Percentiles rank a stretch among this genome's conserved stretches.
These are phyloP conservation scores for Clanis bilineata DNA, from an alignment of 2,888 invertebrate genomes.

Conservation along the genomic window DNA sequence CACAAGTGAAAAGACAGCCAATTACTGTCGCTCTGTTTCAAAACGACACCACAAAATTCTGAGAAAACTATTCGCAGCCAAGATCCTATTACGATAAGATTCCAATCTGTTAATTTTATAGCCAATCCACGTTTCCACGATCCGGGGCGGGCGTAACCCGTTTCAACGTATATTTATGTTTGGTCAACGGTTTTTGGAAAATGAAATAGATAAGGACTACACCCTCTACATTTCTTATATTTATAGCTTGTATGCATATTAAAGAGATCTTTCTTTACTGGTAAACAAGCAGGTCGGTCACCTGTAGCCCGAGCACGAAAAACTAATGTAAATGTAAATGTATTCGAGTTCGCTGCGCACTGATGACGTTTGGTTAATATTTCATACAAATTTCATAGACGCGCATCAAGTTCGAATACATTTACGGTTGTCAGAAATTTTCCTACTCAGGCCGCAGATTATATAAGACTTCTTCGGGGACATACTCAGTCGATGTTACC, in stretches of 20 bases:
- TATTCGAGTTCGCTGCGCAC: no score
- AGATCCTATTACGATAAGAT: slow-evolving; percentile 9
- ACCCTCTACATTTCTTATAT: slow-evolving; percentile 19
- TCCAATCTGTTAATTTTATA: slow-evolving; percentile 3
- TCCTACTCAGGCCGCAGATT: no score
- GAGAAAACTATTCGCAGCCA: not conserved
- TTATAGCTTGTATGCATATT: not conserved
- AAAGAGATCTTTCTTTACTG: not conserved
- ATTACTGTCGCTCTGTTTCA: not conserved
- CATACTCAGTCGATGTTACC: no score
- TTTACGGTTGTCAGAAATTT: no score
- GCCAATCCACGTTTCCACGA: slow-evolving; percentile 32
- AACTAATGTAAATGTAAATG: no score
- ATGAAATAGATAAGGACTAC: slow-evolving; percentile 62
- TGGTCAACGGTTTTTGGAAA: slow-evolving; percentile 65
- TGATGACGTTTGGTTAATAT: no score
- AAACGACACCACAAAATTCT: not conserved
- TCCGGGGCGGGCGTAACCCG: slow-evolving; percentile 43
- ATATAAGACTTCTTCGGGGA: no score
- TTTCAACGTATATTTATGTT: slow-evolving; percentile 73
- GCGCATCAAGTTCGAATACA: no score
- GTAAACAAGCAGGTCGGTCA: no score
- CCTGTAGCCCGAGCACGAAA: no score
- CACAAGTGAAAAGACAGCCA: no score
- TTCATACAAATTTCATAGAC: no score